These are phyloP conservation scores for Pygoscelis antarcticus DNA, from an alignment of 2,113 vertebrate genomes.

Conservation along the genomic window DNA sequence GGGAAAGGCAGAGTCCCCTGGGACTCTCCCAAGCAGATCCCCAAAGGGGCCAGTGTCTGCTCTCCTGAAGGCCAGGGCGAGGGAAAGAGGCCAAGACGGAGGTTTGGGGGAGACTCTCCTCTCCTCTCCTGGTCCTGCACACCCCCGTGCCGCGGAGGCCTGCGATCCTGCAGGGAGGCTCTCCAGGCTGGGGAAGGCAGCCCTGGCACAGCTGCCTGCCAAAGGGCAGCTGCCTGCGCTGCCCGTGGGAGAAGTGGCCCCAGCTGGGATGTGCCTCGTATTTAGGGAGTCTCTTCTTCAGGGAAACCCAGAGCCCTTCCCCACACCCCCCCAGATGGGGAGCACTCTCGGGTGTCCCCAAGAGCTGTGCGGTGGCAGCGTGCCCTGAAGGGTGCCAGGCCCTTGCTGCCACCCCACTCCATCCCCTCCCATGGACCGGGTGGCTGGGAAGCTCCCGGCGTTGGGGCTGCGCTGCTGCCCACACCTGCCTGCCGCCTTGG, in stretches of 20 bases:
- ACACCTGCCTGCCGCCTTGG: neutral
- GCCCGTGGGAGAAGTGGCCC: neutral
- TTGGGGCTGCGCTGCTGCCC: neutral
- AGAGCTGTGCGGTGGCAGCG: neutral
- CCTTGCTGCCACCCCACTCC: neutral
- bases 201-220: neutral
- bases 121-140: neutral
- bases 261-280: fast-evolving
- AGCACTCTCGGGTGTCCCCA: neutral
- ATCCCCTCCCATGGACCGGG: neutral
- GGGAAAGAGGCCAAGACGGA: neutral
- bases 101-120: neutral
- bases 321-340: too few species aligned
- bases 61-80: fast-evolving
- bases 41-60: neutral
- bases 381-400: neutral
- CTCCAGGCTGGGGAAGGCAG: neutral
- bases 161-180: fast-evolving
- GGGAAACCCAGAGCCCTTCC: neutral
- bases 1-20: neutral
- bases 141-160: neutral
- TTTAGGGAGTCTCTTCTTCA: neutral
- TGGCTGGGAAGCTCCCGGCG: neutral
- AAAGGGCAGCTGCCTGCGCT: neutral
- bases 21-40: neutral